Evolutionary conservation across 2,797 vertebrate species (phyloP).

Genomic region (Acipenser ruthenus): DNA sequence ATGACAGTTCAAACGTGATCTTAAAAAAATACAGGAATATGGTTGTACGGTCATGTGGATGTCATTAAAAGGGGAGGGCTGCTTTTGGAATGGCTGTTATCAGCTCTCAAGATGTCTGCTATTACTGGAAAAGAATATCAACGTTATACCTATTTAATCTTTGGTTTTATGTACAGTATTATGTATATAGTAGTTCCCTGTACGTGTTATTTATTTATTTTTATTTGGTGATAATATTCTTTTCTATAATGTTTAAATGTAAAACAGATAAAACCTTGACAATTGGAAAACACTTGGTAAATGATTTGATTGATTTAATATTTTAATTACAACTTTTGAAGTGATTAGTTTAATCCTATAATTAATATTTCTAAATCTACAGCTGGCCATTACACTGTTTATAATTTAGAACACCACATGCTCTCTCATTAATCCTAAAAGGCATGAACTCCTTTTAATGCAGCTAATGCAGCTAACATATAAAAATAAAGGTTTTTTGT

Average conservation of each 20-base stretch:
- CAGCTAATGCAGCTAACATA: too few relatives aligned
- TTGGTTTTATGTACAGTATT: slow-evolving; percentile 84
- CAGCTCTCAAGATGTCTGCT: slow-evolving; percentile 36
- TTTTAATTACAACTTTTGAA: background rate
- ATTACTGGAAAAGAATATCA: slow-evolving; percentile 49
- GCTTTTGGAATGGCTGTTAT: background rate
- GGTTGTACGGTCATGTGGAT: slow-evolving; percentile 96
- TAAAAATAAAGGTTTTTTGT: too few relatives aligned
- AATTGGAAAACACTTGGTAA: slow-evolving; percentile 34
- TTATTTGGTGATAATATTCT: slow-evolving; percentile 49
- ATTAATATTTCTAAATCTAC: background rate
- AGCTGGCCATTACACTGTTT: background rate
- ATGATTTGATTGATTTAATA: slow-evolving; percentile 6
- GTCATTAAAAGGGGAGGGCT: slow-evolving; percentile 64
- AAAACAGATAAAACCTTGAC: slow-evolving; percentile 19
- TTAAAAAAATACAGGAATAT: slow-evolving; percentile 99
- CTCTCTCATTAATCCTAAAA: too few relatives aligned
- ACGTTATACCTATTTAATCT: slow-evolving; percentile 46
- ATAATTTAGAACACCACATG: too few relatives aligned
- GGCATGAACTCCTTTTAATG: too few relatives aligned
- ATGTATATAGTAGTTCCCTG: slow-evolving; percentile 84
- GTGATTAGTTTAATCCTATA: too few relatives aligned
- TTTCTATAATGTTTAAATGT: background rate
- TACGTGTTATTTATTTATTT: slow-evolving; percentile 86
- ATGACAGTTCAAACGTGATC: slow-evolving; percentile 98